Conservation (phyloP, 2,797 vertebrate genomes). For the Silurus aristotelis region DNA sequence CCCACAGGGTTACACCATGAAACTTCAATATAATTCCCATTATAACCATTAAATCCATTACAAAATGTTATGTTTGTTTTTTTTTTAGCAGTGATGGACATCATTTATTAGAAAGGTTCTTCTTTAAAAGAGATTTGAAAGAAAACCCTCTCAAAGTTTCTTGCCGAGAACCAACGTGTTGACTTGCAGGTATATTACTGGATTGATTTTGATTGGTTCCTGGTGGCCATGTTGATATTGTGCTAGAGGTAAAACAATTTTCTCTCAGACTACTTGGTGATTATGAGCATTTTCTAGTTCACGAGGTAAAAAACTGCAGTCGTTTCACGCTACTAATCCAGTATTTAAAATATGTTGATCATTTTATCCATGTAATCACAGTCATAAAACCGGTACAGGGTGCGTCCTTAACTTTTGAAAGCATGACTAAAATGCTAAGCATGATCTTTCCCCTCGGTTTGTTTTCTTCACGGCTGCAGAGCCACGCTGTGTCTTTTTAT, state of each 20-base stretch:
- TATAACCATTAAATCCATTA: too few species aligned
- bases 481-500: constrained; percentile 9
- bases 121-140: neutral
- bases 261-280: too few species aligned
- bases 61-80: too few species aligned
- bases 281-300: neutral
- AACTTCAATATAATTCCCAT: too few species aligned
- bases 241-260: neutral
- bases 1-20: too few species aligned
- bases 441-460: constrained; percentile 45
- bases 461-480: constrained; percentile 38
- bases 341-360: neutral
- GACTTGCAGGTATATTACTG: neutral
- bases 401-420: constrained; percentile 25
- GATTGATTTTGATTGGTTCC: neutral
- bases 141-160: neutral
- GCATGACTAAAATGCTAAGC: constrained; percentile 37
- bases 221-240: neutral
- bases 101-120: neutral
- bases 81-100: too few species aligned
- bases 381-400: too few species aligned
- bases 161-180: neutral
- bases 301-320: neutral
- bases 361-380: neutral
- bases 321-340: neutral